A percentile compares a stretch with the other conserved stretches of the same genome.
These are phyloP conservation scores for Drosophila fungiperda DNA, from an alignment of 2,888 invertebrate species.

Conservation along the genomic window DNA sequence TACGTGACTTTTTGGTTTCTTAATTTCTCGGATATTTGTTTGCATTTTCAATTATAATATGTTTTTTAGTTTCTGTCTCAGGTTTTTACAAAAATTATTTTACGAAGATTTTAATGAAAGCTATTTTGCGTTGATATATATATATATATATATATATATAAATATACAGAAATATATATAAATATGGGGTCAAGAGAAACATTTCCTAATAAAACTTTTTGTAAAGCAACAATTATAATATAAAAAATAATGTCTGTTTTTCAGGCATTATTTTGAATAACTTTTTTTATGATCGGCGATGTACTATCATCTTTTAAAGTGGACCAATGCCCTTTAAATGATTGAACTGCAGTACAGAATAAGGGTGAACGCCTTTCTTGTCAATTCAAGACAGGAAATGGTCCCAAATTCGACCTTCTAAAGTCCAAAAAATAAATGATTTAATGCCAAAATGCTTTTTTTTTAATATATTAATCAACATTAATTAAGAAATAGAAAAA, in stretches of 20 bases:
- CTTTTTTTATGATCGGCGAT: neutral
- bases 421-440: neutral
- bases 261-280: neutral
- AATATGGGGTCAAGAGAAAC: neutral
- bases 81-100: neutral
- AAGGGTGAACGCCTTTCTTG: neutral
- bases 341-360: too few relatives aligned
- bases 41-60: neutral
- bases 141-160: neutral
- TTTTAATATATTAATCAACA: neutral
- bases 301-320: neutral
- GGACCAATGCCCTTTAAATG: too few relatives aligned
- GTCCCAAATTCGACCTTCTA: too few relatives aligned
- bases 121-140: neutral
- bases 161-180: neutral
- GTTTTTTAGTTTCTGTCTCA: neutral
- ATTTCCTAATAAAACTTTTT: neutral
- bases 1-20: too few relatives aligned
- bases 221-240: neutral
- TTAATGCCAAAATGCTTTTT: neutral
- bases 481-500: neutral
- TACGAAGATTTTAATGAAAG: neutral
- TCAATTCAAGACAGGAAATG: neutral
- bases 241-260: neutral
- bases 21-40: too few relatives aligned